Evolutionary conservation across 2,797 vertebrate genomes (phyloP), one percentile per base, ranked within the genome.

Genomic region (Ataeniobius toweri): DNA sequence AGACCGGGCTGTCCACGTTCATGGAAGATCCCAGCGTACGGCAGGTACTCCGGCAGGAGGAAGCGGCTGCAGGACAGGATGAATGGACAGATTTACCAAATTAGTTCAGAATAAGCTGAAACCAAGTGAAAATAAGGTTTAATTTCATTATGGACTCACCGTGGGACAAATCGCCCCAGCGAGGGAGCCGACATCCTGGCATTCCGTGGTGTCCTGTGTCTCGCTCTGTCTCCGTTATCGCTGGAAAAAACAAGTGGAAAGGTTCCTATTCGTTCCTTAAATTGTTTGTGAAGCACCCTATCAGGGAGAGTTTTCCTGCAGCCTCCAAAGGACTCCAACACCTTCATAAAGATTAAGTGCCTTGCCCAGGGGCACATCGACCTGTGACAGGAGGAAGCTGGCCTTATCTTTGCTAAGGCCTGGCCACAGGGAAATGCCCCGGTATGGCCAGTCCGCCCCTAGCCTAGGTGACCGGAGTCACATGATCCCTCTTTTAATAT

Each of bases 1-100:
- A 99, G 94, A 44, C 98, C 98, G 48, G 98, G 97, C 88, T 99
- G 98, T 77, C 98, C 98, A 71, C 98, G 93, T 85, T 99, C 98
- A 18, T 99, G 98, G 94, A 99, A 99, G 95, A 99, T 98, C 53
- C 98, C 98, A 83, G 98, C 98, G 20, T 99, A 99, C 84, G 98
- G 98, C 92, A 99, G 96, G 84, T 99, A 99, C 90, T 99, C 98
- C 0, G 98, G 98, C 81, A 99, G 94, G 86, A 99, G 95, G 92
- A 99, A 99, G 48, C 98, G 97, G 85, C 98, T 99, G 82, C 2
- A 79, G 74, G 26, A 31, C 1, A 77, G 53, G 31, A 22, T n/a
- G n/a, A 44, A 22, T 55, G 3, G 24, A 1, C 3, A 26, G 44
- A 36, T 36, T 36, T 36, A 46, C 61, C 36, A 51, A 75, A 72